phyloP scores from a whole-genome alignment of 1,140 invertebrate species.

The Pachyrhynchus sulphureomaculatus region DNA sequence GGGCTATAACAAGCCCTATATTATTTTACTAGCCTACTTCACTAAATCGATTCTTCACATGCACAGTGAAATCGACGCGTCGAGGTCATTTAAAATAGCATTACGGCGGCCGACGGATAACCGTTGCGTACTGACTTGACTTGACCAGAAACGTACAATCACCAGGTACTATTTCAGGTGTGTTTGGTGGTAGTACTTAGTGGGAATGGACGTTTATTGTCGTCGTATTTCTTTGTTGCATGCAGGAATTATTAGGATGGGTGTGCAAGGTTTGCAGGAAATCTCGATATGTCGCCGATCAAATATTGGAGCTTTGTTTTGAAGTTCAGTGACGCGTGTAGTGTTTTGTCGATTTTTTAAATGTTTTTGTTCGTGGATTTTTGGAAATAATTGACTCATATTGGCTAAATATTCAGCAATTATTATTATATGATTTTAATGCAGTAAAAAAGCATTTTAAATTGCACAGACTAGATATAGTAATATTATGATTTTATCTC shows the following conservation, averaged over 20 bases:
- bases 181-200: constrained; percentile 12
- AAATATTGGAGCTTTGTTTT: too few relatives aligned
- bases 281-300: constrained; percentile 1
- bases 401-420: too few relatives aligned
- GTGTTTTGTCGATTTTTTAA: too few relatives aligned
- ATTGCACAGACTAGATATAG: too few relatives aligned
- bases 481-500: too few relatives aligned
- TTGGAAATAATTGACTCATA: too few relatives aligned
- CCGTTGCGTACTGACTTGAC: constrained; percentile 5
- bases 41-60: constrained; percentile 12
- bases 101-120: constrained; percentile 7
- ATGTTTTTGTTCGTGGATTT: too few relatives aligned
- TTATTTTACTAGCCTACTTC: constrained; percentile 4
- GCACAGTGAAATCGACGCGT: constrained; percentile 2
- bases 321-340: too few relatives aligned
- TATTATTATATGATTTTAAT: too few relatives aligned
- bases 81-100: constrained; percentile 14
- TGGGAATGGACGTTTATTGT: constrained; percentile 22
- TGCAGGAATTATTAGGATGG: constrained; percentile 11
- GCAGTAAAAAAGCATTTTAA: too few relatives aligned
- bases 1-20: too few relatives aligned
- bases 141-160: constrained; percentile 19
- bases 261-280: constrained; percentile 18
- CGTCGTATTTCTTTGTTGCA: constrained; percentile 18
- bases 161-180: constrained; percentile 19